Evolutionary conservation across 2,797 vertebrate genomes (phyloP), one percentile per base, ranked within the genome.

Genomic region (Falco rusticolus): DNA sequence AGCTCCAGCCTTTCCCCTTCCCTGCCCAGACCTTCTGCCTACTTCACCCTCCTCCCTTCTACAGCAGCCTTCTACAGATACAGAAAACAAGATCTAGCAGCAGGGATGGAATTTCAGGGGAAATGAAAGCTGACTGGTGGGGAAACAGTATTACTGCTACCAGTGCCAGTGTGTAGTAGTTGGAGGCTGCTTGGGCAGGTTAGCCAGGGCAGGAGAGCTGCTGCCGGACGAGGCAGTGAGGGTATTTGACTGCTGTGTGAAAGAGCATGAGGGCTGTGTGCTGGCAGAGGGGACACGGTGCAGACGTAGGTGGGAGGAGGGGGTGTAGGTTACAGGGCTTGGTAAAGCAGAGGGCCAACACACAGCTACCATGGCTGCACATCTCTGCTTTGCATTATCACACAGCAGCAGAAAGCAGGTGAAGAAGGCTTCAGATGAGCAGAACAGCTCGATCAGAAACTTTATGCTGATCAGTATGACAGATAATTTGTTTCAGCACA

Each of bases 91-190:
- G 12, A 13, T 47, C 7, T 70, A 51, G 28, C 1, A 68, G 69
- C n/a, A 47, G 28, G 21, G 50, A 39, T 20, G 43, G 43, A 45
- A 45, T 68, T 43, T 16, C n/a, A 56, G 45, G 72, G 41, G 7
- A 81, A 37, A 14, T 43, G 71, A 50, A 75, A 84, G 54, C 37
- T 64, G 54, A 24, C 14, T 9, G 34, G 4, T 45, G 43, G 43
- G 43, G 43, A 45, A 45, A 45, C 43, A 45, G 43, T 45, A 45
- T 45, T 18, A 17, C 43, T 45, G 74, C 70, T 71, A 56, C 22
- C 26, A 13, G 13, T 39, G 37, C 37, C 72, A 31, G 2, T 0
- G 2, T 16, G 19, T 6, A 25, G 60, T 37, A 24, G 39, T 1
- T 43, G 78, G 50, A 54, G 37, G 43, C 16, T 37, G 39, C 63